Evolutionary conservation across 2,888 invertebrate genomes (phyloP).

Genomic region (Adela reaumurella): DNA sequence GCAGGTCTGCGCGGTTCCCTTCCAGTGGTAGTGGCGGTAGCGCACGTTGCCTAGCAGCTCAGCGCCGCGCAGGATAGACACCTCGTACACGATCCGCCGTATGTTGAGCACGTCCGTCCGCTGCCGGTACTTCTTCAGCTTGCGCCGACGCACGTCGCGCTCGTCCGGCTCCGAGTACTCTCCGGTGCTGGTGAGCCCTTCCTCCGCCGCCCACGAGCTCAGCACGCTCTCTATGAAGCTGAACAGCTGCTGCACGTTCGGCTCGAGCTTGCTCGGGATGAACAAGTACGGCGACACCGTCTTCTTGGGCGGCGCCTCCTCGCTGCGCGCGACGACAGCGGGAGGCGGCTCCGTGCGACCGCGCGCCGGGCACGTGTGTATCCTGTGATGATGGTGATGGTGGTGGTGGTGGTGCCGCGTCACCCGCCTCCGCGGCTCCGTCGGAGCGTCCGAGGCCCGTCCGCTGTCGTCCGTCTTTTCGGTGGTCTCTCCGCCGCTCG

Average conservation of each 20-base stretch:
- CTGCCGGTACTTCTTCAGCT: constrained; percentile 59
- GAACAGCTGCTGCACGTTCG: constrained; percentile 76
- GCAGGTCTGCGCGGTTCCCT: constrained; percentile 81
- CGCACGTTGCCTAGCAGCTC: constrained; percentile 65
- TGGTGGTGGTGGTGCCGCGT: constrained; percentile 41
- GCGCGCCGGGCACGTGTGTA: constrained; percentile 45
- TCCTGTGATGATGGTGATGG: constrained; percentile 38
- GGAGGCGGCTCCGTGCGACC: constrained; percentile 30
- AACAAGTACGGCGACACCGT: constrained; percentile 50
- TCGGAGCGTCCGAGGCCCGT: constrained; percentile 18
- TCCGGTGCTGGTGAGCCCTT: constrained; percentile 68
- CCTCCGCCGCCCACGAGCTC: constrained; percentile 74
- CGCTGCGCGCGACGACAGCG: constrained; percentile 32
- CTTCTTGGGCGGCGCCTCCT: constrained; percentile 31
- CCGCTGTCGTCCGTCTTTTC: constrained; percentile 33
- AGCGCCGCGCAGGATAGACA: constrained; percentile 65
- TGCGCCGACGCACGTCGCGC: constrained; percentile 58
- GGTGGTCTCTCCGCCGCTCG: constrained; percentile 43
- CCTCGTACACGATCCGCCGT: constrained; percentile 65
- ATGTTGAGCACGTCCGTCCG: constrained; percentile 67
- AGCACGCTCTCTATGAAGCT: constrained; percentile 77
- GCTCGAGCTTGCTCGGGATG: constrained; percentile 61
- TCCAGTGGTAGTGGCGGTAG: constrained; percentile 79
- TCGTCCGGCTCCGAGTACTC: constrained; percentile 73
- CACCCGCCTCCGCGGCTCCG: constrained; percentile 6